Evolutionary conservation across 2,888 invertebrate genomes (phyloP), one percentile per base, ranked within the genome.

Genomic region (Rhabditoides inermis): DNA sequence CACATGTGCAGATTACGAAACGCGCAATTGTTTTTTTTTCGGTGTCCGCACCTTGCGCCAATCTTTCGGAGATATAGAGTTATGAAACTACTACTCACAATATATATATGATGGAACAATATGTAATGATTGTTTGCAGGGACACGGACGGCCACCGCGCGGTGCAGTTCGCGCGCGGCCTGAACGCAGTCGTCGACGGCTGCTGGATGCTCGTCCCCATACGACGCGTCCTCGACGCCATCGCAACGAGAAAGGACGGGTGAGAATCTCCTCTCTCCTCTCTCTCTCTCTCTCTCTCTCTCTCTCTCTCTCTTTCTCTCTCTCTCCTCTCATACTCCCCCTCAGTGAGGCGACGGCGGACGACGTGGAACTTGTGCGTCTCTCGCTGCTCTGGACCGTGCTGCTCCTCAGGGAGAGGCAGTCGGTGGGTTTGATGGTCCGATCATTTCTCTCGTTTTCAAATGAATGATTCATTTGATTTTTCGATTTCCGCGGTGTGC

Each of bases 151-250:
- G 54, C 1, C 46, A 45, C 6, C 27, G 45, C 6, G 55, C 22
- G 5, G 28, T 30, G 30, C 60, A 65, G 42, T 73, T 73, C 52
- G 69, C 68, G 0, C 32, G 51, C 5, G 70, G 68, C 23, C 52
- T 70, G 22, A 70, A 65, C 48, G 70, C 73, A 23, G 56, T 72
- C 7, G 37, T 65, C 1, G 65, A 71, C 47, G 57, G 58, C 6
- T 63, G 62, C 10, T 73, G 73, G 73, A 65, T 56, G 26, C 57
- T 73, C n/a, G 59, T 66, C 0, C 70, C 69, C 1, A 55, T 69
- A n/a, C 41, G 69, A 20, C 49, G 60, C 12, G 70, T 71, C 7
- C 37, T 69, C 23, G 70, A 71, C 37, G 65, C 63, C 2, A 47
- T 65, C 2, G 56, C 61, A 36, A 49, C 51, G n/a, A 37, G 60